phyloP scores from a whole-genome alignment of 2,888 invertebrate species.

The Erebia palarica region DNA sequence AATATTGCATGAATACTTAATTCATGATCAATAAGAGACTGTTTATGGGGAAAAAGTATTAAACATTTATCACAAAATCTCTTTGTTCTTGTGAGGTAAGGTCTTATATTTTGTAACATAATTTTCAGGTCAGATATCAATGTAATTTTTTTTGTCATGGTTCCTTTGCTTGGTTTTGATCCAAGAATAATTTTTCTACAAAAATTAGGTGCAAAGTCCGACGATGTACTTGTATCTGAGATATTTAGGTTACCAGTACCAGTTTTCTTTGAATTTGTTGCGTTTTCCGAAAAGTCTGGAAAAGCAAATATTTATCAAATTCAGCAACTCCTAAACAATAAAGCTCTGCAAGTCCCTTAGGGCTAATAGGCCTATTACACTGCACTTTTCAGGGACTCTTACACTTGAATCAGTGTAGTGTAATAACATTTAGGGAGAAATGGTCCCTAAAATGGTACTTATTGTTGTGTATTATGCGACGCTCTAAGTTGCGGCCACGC shows the following conservation, averaged over 20 bases:
- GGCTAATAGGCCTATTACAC: no score
- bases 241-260: neutral
- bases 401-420: no score
- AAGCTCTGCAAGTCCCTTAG: no score
- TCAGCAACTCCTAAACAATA: no score
- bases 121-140: constrained; percentile 42
- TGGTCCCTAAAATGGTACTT: no score
- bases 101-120: constrained; percentile 50
- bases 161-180: constrained; percentile 29
- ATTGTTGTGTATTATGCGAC: no score
- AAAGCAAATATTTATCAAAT: neutral
- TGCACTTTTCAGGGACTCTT: no score
- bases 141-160: constrained; percentile 17
- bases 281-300: neutral
- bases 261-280: neutral
- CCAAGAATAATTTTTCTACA: constrained; percentile 55
- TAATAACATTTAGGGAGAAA: no score
- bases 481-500: no score
- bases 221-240: neutral
- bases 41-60: constrained; percentile 57
- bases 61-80: constrained; percentile 59
- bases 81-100: constrained; percentile 52
- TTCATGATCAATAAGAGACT: constrained; percentile 45
- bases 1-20: constrained; percentile 10
- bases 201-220: neutral